Evolutionary conservation across 2,113 vertebrate genomes (phyloP).

Genomic region (Amblyopsis rosae): DNA sequence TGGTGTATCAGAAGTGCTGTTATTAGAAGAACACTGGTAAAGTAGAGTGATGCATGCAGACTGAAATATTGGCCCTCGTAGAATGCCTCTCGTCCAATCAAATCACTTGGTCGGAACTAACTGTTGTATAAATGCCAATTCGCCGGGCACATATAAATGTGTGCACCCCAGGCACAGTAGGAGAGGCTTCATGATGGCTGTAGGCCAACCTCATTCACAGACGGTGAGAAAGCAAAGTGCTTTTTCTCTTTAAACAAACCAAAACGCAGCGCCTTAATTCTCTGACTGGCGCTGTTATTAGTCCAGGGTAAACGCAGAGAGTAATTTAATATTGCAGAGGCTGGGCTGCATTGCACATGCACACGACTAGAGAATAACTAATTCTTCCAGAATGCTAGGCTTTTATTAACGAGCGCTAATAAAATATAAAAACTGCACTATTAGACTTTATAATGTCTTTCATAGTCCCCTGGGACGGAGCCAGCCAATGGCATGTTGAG

Average conservation of each 20-base stretch:
- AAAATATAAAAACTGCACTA: conserved; percentile 78
- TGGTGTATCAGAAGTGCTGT: too few species aligned
- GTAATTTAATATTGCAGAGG: conserved; percentile 50
- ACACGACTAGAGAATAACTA: conserved; percentile 67
- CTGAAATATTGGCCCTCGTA: too few species aligned
- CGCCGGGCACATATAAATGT: conserved; percentile 24
- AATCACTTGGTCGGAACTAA: too few species aligned
- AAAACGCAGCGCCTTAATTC: conserved; percentile 37
- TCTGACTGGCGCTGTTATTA: conserved; percentile 50
- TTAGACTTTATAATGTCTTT: conserved; percentile 79
- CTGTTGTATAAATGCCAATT: conserved; percentile 28
- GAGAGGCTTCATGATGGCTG: conserved; percentile 37
- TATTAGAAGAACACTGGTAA: too few species aligned
- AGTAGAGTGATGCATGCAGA: too few species aligned
- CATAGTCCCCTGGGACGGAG: conserved; percentile 66
- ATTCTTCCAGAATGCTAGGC: conserved; percentile 65
- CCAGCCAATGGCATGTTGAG: conserved; percentile 71
- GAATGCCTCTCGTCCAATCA: too few species aligned
- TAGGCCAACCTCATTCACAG: conserved; percentile 21
- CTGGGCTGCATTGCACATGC: conserved; percentile 55
- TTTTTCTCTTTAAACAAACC: conserved; percentile 42
- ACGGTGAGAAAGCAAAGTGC: conserved; percentile 18
- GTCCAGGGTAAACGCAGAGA: conserved; percentile 43
- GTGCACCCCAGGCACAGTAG: conserved; percentile 12
- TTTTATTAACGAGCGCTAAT: conserved; percentile 76